A percentile compares a stretch with the other conserved stretches of the same genome.
phyloP scores from a whole-genome alignment of 1,140 invertebrate genomes.

The Phortica variegata region DNA sequence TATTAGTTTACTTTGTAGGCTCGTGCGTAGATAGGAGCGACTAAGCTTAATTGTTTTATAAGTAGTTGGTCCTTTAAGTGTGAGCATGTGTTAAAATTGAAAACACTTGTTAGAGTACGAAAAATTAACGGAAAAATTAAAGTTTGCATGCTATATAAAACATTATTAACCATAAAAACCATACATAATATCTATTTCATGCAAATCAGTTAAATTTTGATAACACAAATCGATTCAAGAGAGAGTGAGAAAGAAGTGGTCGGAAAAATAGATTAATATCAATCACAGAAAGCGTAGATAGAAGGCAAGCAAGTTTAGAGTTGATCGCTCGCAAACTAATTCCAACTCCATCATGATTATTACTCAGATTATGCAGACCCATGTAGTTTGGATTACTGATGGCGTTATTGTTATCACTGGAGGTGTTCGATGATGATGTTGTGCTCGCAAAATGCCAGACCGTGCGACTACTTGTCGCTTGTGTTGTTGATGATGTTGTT shows the following conservation, averaged over 20 bases:
- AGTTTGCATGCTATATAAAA: conserved; percentile 2
- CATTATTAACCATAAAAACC: conserved; percentile 8
- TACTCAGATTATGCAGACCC: conserved; percentile 47
- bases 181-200: conserved; percentile 11
- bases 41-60: conserved; percentile 44
- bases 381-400: conserved; percentile 57
- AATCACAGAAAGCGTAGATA: no score
- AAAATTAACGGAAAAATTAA: conserved; percentile 3
- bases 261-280: no score
- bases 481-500: conserved; percentile 24
- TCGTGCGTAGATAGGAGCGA: conserved; percentile 51
- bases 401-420: conserved; percentile 45
- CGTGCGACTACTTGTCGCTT: conserved; percentile 46
- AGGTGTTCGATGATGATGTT: conserved; percentile 46
- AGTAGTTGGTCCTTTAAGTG: conserved; percentile 35
- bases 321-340: conserved; percentile 25
- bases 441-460: conserved; percentile 51
- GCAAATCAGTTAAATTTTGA: conserved; percentile 1
- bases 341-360: conserved; percentile 53
- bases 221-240: no score
- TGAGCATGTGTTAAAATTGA: not conserved
- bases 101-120: not conserved
- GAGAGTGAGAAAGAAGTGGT: no score
- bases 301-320: conserved; percentile 1
- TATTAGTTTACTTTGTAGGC: conserved; percentile 50